Conservation (phyloP, 2,888 invertebrate species). For the Enchytraeus crypticus region DNA sequence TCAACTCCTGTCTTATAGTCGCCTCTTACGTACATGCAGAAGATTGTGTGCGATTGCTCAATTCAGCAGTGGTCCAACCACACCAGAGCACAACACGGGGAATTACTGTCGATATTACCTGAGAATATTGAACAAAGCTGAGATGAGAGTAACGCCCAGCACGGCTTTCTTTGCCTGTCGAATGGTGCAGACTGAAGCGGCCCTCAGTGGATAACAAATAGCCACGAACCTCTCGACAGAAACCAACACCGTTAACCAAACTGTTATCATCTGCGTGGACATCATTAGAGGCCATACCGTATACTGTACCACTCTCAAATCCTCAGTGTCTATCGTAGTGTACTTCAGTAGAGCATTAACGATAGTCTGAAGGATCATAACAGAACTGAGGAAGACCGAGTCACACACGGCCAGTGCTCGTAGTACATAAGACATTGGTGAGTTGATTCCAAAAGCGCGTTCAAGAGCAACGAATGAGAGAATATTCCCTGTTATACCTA, state of each 20-base stretch:
- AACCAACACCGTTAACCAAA: slow-evolving; percentile 30
- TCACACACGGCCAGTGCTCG: slow-evolving; percentile 26
- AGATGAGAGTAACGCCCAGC: slow-evolving; percentile 12
- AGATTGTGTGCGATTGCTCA: too few species aligned
- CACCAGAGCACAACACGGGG: too few species aligned
- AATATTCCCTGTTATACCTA: slow-evolving; percentile 23
- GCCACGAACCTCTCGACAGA: slow-evolving; percentile 30
- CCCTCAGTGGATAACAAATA: slow-evolving; percentile 27
- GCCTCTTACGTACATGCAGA: too few species aligned
- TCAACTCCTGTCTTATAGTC: too few species aligned
- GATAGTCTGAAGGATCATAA: slow-evolving; percentile 22
- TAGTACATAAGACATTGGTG: slow-evolving; percentile 25
- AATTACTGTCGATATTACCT: too few species aligned
- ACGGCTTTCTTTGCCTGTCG: slow-evolving; percentile 19
- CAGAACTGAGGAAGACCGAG: slow-evolving; percentile 21
- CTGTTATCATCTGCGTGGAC: slow-evolving; percentile 29
- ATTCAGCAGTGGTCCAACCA: too few species aligned
- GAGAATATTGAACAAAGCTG: slow-evolving; percentile 27
- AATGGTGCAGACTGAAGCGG: slow-evolving; percentile 21
- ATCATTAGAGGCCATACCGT: slow-evolving; percentile 29
- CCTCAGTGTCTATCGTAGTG: too few species aligned
- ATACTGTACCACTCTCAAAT: slow-evolving; percentile 24
- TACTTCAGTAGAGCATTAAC: slow-evolving; percentile 16
- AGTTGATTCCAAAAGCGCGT: slow-evolving; percentile 18
- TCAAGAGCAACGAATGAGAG: slow-evolving; percentile 24